phyloP scores from a whole-genome alignment of 1,140 invertebrate genomes.

The Eulimnadia texana region DNA sequence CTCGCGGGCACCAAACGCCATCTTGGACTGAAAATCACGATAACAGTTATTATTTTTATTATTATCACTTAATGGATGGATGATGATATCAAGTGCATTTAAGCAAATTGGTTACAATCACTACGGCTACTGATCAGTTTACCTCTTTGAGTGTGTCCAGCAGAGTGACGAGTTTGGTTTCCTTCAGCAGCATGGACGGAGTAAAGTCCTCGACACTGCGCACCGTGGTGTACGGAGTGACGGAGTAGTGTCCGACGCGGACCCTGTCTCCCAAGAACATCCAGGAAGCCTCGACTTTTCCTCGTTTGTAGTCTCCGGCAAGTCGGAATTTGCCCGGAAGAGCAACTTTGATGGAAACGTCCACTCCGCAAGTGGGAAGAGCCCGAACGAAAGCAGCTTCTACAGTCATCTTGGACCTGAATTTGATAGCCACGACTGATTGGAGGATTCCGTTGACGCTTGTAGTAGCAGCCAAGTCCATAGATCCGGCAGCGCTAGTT shows the following conservation, averaged over 20 bases:
- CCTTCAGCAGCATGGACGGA: constrained; percentile 1
- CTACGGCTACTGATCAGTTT: too few species aligned
- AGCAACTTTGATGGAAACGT: not conserved
- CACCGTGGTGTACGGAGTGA: constrained; percentile 10
- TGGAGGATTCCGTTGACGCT: not conserved
- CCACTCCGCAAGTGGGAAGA: constrained; percentile 1
- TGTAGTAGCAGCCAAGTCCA: not conserved
- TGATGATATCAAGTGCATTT: not conserved
- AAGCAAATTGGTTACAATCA: not conserved
- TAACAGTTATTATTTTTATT: not conserved
- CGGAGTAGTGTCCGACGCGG: not conserved
- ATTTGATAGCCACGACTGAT: not conserved
- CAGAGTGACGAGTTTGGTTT: constrained; percentile 10
- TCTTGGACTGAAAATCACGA: not conserved
- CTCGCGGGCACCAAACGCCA: not conserved
- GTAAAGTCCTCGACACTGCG: constrained; percentile 12
- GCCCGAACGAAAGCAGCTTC: constrained; percentile 8
- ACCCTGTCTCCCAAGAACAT: constrained; percentile 6
- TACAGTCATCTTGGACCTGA: constrained; percentile 3
- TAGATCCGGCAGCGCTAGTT: not conserved
- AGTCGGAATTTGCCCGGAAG: constrained; percentile 9
- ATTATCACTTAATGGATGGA: not conserved
- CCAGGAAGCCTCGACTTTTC: constrained; percentile 4
- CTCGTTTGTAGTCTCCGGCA: constrained; percentile 1
- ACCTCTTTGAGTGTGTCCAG: constrained; percentile 6